phyloP scores from a whole-genome alignment of 2,113 vertebrate species.

The Pomatostomus ruficeps region DNA sequence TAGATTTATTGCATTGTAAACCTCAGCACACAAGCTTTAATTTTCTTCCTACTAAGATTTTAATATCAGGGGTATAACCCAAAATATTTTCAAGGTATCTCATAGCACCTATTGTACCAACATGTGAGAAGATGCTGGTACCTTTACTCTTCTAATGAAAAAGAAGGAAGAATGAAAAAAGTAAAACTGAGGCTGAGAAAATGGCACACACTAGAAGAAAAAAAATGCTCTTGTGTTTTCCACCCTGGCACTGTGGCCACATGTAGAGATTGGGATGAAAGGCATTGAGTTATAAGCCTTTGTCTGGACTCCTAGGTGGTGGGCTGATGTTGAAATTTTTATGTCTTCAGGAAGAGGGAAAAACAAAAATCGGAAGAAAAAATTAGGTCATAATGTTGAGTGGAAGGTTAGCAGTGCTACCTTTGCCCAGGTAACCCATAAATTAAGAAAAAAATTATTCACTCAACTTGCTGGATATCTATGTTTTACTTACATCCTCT shows the following conservation, averaged over 20 bases:
- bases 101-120: background rate
- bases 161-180: background rate
- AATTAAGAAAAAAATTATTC: background rate
- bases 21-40: slow-evolving; percentile 7
- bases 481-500: background rate
- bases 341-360: background rate
- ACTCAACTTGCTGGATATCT: background rate
- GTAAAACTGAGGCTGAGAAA: background rate
- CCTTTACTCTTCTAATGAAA: background rate
- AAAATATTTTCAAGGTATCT: slow-evolving; percentile 26
- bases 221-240: background rate
- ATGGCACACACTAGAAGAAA: background rate
- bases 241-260: background rate
- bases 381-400: background rate
- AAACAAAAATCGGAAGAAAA: background rate
- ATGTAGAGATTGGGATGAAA: background rate
- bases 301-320: background rate
- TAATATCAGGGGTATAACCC: background rate
- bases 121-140: background rate
- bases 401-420: background rate
- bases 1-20: slow-evolving; percentile 56
- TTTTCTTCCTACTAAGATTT: slow-evolving; percentile 21
- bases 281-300: background rate
- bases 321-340: background rate
- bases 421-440: background rate